phyloP scores from a whole-genome alignment of 2,888 invertebrate species.

The Drosophila kambysellisi region DNA sequence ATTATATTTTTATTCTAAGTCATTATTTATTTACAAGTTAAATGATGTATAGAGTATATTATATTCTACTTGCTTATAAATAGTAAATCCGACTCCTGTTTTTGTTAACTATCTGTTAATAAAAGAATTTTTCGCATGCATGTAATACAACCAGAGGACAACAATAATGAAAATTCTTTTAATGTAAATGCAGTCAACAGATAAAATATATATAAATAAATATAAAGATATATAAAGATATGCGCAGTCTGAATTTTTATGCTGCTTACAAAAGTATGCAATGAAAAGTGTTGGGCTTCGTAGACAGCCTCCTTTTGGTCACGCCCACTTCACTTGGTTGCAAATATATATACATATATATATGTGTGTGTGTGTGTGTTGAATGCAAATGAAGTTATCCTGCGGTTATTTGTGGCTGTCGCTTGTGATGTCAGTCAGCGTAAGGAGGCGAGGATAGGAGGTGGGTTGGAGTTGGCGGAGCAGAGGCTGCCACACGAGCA shows the following conservation, averaged over 20 bases:
- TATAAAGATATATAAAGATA: constrained; percentile 10
- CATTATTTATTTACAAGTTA: neutral
- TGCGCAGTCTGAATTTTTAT: constrained; percentile 25
- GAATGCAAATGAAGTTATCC: constrained; percentile 79
- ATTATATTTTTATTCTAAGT: neutral
- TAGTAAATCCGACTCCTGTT: constrained; percentile 3
- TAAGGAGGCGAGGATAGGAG: neutral
- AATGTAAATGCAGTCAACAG: constrained; percentile 61
- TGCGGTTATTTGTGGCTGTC: constrained; percentile 79
- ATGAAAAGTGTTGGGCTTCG: constrained; percentile 40
- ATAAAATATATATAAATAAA: constrained; percentile 37
- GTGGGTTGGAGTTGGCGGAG: neutral
- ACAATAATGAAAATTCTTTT: constrained; percentile 60
- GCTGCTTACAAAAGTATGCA: constrained; percentile 45
- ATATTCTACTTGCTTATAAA: neutral
- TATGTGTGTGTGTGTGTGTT: constrained; percentile 7
- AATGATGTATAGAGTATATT: constrained; percentile 28
- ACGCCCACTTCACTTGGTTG: constrained; percentile 6
- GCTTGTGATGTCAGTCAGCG: constrained; percentile 64
- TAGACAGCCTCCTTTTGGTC: neutral
- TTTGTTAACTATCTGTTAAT: constrained; percentile 68
- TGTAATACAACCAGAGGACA: constrained; percentile 59
- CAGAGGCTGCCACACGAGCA: neutral
- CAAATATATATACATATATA: no score
- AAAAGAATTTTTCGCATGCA: constrained; percentile 50